Evolutionary conservation across 2,113 vertebrate genomes (phyloP), one percentile per base, ranked within the genome.

Genomic region (Caranx ignobilis): DNA sequence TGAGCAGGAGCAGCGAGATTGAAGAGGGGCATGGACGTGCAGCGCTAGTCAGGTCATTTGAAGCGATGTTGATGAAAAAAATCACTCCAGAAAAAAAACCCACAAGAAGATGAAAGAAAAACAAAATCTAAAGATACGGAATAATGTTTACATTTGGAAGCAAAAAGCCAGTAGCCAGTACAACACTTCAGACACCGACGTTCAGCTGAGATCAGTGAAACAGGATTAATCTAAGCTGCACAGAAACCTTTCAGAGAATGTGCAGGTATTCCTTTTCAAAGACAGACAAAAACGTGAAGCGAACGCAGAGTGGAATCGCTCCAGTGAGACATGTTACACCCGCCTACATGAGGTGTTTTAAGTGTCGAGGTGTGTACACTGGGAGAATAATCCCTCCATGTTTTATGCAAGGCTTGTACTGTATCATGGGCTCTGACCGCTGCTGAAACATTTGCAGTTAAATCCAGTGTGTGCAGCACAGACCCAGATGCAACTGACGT

Each of bases 141-240:
- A 41, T 9, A 19, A n/a, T 15, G 16, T 41, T 1, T 45, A 15
- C 5, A 55, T 26, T 26, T 55, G 21, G 52, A 4, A 10, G n/a
- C 2, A 5, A 52, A 54, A 54, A 54, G 52, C n/a, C 9, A 21
- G 56, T 59, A 54, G 52, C n/a, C 9, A 54, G 56, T 34, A 59
- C 7, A 31, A 31, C 31, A 59, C 13, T 18, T 59, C 31, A 15
- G 31, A 59, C 15, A 10, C 32, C 13, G 21, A 4, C 18, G 10
- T 56, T 47, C 39, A 57, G 54, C 8, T 0, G 43, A 47, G 66
- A 76, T 84, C 57, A 64, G 35, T 32, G 69, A 73, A 62, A 31
- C 3, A 60, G 57, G 35, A 62, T 72, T 59, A 61, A 61, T 72
- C 50, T 70, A 63, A 76, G 48, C 41, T 62, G 12, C 16, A 15